Conservation (phyloP, 2,888 invertebrate species). For the Tiphia femorata region DNA sequence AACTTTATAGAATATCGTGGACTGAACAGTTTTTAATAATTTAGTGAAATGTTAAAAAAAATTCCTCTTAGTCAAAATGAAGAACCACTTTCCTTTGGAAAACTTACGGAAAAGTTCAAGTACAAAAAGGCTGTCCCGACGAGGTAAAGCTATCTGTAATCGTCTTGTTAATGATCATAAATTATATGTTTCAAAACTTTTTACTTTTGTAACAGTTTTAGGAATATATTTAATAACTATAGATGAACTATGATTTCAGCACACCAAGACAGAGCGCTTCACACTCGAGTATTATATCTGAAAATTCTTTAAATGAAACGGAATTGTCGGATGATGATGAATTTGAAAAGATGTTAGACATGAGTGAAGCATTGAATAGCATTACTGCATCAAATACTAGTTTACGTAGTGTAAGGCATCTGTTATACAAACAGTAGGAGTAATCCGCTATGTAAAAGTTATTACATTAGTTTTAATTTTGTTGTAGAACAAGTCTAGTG, state of each 20-base stretch:
- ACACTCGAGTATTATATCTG: too few species aligned
- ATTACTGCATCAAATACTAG: too few species aligned
- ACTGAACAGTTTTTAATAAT: neutral
- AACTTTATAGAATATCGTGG: too few species aligned
- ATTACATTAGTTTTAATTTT: slow-evolving; percentile 1
- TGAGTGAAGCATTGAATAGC: too few species aligned
- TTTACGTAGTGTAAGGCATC: too few species aligned
- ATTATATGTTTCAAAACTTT: neutral
- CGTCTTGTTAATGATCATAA: neutral
- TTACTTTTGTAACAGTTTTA: too few species aligned
- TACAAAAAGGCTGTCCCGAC: slow-evolving; percentile 22
- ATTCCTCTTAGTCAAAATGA: slow-evolving; percentile 14
- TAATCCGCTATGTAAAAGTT: neutral
- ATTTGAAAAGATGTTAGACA: too few species aligned
- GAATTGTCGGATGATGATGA: too few species aligned
- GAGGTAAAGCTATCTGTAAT: neutral
- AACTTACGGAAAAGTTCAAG: slow-evolving; percentile 11
- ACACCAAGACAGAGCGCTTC: neutral
- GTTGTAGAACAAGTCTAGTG: slow-evolving; percentile 30
- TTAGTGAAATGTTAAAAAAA: slow-evolving; percentile 33
- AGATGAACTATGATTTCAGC: too few species aligned
- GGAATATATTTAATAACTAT: too few species aligned
- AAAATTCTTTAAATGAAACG: too few species aligned
- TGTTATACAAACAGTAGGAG: too few species aligned
- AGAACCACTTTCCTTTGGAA: slow-evolving; percentile 25